Percentiles rank a stretch among this genome's conserved stretches.
These are phyloP conservation scores for Pempheris klunzingeri DNA, from an alignment of 2,797 vertebrate genomes.

Conservation along the genomic window DNA sequence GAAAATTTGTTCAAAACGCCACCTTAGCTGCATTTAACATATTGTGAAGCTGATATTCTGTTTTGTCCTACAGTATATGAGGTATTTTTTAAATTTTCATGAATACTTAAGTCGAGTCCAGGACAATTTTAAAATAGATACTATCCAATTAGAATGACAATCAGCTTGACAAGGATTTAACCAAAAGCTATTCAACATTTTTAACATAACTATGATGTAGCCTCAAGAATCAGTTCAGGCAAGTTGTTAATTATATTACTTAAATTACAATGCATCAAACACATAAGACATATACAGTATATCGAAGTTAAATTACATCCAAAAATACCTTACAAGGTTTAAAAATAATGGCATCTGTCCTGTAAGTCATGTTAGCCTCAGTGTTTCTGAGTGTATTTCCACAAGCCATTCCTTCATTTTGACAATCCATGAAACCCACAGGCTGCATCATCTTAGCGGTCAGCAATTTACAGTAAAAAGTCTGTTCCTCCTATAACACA, in stretches of 20 bases:
- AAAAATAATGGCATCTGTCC: neutral
- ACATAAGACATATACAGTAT: neutral
- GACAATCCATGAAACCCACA: constrained; percentile 8
- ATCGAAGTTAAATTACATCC: neutral
- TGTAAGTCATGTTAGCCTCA: neutral
- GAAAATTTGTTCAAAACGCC: neutral
- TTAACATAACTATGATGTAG: too few species aligned
- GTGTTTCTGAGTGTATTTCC: neutral
- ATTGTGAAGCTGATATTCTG: neutral
- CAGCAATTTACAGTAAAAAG: constrained; percentile 9
- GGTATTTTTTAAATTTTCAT: neutral
- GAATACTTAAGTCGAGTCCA: neutral
- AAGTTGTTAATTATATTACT: neutral
- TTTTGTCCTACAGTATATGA: neutral
- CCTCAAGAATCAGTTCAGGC: neutral
- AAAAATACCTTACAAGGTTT: neutral
- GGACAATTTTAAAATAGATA: neutral
- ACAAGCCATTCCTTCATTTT: constrained; percentile 5
- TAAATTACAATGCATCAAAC: neutral
- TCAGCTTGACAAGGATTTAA: neutral
- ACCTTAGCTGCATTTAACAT: neutral
- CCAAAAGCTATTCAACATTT: neutral
- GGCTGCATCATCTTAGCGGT: neutral
- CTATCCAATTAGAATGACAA: neutral
- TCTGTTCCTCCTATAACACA: neutral